These are phyloP conservation scores for Dryadula phaetusa DNA, from an alignment of 2,888 invertebrate genomes.

Conservation along the genomic window DNA sequence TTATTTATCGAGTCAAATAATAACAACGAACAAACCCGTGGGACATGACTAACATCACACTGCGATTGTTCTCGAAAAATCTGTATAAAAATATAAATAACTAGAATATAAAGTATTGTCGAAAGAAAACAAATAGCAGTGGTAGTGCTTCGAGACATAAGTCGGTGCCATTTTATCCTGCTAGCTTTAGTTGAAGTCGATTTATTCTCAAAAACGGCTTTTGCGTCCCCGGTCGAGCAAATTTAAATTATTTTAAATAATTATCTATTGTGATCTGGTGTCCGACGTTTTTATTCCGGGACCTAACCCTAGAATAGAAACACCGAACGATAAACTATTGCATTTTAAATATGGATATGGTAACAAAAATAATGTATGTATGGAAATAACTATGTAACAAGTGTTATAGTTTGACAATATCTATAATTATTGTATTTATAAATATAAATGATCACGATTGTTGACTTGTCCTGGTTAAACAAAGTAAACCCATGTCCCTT, in stretches of 20 bases:
- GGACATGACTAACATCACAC: slow-evolving; percentile 34
- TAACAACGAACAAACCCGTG: slow-evolving; percentile 45
- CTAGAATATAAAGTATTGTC: slow-evolving; percentile 48
- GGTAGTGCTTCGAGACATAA: slow-evolving; percentile 45
- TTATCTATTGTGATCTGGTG: slow-evolving; percentile 79
- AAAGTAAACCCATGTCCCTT: slow-evolving; percentile 45
- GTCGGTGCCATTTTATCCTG: slow-evolving; percentile 48
- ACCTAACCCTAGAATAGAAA: slow-evolving; percentile 48
- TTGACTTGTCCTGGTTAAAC: slow-evolving; percentile 54
- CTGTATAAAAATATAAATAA: slow-evolving; percentile 47
- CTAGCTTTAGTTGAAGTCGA: slow-evolving; percentile 60
- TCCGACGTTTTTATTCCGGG: slow-evolving; percentile 46
- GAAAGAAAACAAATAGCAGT: slow-evolving; percentile 45
- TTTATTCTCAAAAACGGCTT: slow-evolving; percentile 65
- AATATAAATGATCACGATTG: slow-evolving; percentile 58
- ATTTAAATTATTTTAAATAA: slow-evolving; percentile 71
- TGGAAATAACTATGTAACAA: slow-evolving; percentile 81
- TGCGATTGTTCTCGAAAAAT: slow-evolving; percentile 43
- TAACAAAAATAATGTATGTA: slow-evolving; percentile 81
- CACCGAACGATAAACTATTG: slow-evolving; percentile 72
- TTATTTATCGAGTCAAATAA: slow-evolving; percentile 47
- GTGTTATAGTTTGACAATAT: slow-evolving; percentile 77
- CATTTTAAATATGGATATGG: slow-evolving; percentile 82
- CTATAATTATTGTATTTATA: slow-evolving; percentile 63
- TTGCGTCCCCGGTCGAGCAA: slow-evolving; percentile 69